Evolutionary conservation across 2,113 vertebrate genomes (phyloP).

Genomic region (Sander lucioperca): DNA sequence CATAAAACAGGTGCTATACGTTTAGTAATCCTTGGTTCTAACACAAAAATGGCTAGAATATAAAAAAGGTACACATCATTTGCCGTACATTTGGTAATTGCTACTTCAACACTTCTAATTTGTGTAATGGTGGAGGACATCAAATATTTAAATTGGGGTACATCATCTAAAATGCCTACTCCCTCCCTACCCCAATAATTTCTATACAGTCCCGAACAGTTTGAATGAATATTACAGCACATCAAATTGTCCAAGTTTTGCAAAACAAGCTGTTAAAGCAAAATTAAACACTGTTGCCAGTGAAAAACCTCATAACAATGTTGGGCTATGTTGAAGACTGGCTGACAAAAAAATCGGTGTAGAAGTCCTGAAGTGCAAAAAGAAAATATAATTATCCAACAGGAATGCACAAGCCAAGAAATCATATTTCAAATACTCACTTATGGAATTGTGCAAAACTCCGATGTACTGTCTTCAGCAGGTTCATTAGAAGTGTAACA

Average conservation of each 20-base stretch:
- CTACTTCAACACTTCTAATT: not conserved
- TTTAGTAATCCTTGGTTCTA: not conserved
- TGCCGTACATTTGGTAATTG: not conserved
- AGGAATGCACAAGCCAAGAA: not conserved
- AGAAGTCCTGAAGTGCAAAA: not conserved
- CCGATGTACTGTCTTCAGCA: not conserved
- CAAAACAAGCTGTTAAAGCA: not conserved
- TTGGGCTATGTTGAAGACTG: too few relatives aligned
- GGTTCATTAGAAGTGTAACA: conserved; percentile 13
- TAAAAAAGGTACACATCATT: not conserved
- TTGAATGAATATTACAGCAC: not conserved
- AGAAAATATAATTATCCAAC: not conserved
- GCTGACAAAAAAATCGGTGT: not conserved
- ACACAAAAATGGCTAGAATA: not conserved
- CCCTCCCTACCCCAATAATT: not conserved
- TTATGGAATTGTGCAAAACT: not conserved
- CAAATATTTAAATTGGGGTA: not conserved
- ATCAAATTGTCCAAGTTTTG: not conserved
- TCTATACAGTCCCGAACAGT: not conserved
- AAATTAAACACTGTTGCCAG: not conserved
- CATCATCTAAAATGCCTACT: not conserved
- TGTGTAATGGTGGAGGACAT: not conserved
- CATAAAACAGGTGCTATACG: not conserved
- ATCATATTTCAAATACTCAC: not conserved
- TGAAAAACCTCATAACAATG: not conserved